Conservation (phyloP, 2,888 invertebrate genomes). For the Creontiades dilutus region DNA sequence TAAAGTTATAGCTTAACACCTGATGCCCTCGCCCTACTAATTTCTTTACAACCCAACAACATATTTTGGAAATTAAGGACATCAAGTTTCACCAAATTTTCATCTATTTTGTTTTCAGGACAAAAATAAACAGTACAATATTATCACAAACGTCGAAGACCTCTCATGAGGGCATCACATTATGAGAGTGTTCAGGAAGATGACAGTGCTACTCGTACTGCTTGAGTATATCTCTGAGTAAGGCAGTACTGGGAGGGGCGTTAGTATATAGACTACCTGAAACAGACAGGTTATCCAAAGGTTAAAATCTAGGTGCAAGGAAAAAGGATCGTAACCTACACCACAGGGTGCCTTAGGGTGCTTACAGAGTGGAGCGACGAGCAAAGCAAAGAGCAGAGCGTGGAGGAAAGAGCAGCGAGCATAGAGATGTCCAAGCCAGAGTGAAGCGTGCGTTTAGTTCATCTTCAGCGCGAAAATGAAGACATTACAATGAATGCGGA, state of each 20-base stretch:
- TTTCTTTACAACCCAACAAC: background rate
- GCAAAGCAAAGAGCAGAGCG: too few species aligned
- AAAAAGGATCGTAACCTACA: too few species aligned
- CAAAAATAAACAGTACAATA: conserved; percentile 57
- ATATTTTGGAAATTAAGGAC: background rate
- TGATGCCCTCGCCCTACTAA: background rate
- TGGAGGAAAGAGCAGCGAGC: too few species aligned
- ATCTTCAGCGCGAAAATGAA: too few species aligned
- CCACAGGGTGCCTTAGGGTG: too few species aligned
- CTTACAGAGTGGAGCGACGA: too few species aligned
- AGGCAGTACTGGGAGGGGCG: conserved; percentile 80
- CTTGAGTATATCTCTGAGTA: conserved; percentile 78
- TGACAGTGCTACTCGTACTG: conserved; percentile 58
- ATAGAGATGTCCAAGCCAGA: too few species aligned
- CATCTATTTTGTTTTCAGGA: conserved; percentile 45
- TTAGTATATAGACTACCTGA: conserved; percentile 83
- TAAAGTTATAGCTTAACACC: conserved; percentile 59
- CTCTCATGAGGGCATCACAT: background rate
- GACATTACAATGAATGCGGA: too few species aligned
- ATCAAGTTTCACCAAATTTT: conserved; percentile 12
- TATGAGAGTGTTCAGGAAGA: background rate
- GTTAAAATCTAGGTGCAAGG: too few species aligned
- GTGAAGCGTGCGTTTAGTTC: too few species aligned
- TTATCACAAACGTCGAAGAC: conserved; percentile 36
- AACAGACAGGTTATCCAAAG: background rate